These are phyloP conservation scores for Poecile atricapillus DNA, from an alignment of 2,113 vertebrate genomes.

Conservation along the genomic window DNA sequence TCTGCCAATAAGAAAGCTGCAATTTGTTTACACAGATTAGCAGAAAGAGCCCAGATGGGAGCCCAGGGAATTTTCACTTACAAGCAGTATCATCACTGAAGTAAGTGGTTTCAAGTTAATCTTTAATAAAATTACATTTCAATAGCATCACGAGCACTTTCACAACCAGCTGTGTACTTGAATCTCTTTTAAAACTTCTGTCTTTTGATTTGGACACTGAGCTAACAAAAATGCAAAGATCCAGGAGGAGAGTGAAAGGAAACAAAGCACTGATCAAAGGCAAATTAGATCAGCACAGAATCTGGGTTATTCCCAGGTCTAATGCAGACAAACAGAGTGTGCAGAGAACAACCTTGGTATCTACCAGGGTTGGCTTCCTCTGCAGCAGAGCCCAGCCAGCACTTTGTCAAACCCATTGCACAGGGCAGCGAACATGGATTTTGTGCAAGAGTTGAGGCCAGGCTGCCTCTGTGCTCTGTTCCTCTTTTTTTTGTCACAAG, in stretches of 20 bases:
- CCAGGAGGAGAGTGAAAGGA: neutral
- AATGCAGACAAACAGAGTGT: neutral
- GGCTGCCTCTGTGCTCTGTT: neutral
- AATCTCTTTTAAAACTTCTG: neutral
- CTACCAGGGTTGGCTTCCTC: neutral
- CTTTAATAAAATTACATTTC: neutral
- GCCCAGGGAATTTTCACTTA: neutral
- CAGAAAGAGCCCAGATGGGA: neutral
- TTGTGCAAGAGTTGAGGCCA: neutral
- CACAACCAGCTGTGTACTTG: neutral
- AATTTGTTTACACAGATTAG: neutral
- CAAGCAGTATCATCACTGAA: neutral
- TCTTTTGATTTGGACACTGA: neutral
- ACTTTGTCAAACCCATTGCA: neutral
- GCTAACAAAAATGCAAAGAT: neutral
- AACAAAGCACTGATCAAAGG: neutral
- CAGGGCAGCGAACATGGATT: fast-evolving
- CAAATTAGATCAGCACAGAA: neutral
- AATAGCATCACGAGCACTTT: neutral
- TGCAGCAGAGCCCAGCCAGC: neutral
- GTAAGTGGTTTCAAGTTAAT: neutral
- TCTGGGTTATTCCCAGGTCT: neutral
- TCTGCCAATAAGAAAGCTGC: neutral
- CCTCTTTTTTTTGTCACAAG: neutral
- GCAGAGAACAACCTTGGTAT: neutral